Base-by-base conservation (phyloP, 2,113 vertebrate genomes). In the Platanista minor region DNA sequence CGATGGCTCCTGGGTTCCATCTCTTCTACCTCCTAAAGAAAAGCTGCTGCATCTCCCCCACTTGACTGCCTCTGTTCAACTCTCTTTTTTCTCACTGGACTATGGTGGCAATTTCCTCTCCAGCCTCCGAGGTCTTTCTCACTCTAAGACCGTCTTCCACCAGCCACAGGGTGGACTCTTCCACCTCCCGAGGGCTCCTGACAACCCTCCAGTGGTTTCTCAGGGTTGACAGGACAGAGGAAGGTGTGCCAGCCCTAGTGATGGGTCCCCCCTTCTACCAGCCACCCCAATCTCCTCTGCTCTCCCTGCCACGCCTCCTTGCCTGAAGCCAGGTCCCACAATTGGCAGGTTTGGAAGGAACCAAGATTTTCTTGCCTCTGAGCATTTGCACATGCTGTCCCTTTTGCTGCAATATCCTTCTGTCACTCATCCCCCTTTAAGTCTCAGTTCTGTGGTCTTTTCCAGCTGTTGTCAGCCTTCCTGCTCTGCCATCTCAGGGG, bases 341-440 rank as follows among this genome's bases (percentile, higher is more conserved):
- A 21, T 21, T 33, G 57, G 57, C 72, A 90, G 25, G 25, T 61
- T 29, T 81, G 92, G 71, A 96, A 82, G 84, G 52, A 61, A 74
- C 2, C 6, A 23, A 80, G 36, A 21, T n/a, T 8, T 52, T 75
- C 64, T 88, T 67, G 18, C 64, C n/a, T 86, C 84, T 89, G 94
- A 84, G 29, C 39, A 72, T 49, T 46, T 36, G 49, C n/a, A 52
- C 29, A 0, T 85, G 46, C 39, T 67, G 18, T 85, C 80, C 29
- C 14, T 94, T 72, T 74, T 41, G 62, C 43, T 80, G 39, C 9
- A 1, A 11, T 18, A 10, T 8, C 54, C 17, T 46, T 62, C 87
- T 67, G 39, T 67, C 69, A 62, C 36, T n/a, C 36, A 75, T 29
- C 82, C 33, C 10, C 64, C 54, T 84, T 87, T 17, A 31, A 12